Percentiles rank a stretch among this genome's conserved stretches.
phyloP scores from a whole-genome alignment of 2,113 vertebrate genomes.

The Opisthocomus hoazin region DNA sequence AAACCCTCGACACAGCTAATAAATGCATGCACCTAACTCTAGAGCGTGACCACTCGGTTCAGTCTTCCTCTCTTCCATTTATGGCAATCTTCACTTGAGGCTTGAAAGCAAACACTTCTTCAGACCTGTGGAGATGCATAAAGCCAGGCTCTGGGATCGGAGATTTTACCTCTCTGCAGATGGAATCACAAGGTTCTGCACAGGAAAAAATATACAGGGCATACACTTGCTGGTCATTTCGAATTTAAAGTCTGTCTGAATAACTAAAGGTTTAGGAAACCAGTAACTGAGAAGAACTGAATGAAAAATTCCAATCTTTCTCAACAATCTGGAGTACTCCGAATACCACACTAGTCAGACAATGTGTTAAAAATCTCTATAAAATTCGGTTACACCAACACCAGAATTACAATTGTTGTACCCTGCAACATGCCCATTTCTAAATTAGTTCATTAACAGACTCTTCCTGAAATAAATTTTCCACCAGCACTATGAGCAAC shows the following conservation, averaged over 20 bases:
- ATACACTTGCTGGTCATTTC: neutral
- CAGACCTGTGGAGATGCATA: neutral
- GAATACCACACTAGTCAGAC: neutral
- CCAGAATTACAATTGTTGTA: neutral
- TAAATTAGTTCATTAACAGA: neutral
- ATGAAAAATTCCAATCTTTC: neutral
- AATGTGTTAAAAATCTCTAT: neutral
- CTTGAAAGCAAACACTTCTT: neutral
- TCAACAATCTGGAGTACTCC: neutral
- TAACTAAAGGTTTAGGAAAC: neutral
- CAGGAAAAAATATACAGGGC: neutral
- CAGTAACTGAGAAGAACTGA: neutral
- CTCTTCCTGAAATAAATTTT: neutral
- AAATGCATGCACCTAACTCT: neutral
- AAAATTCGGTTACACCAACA: neutral
- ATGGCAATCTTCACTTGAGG: neutral
- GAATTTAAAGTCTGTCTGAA: neutral
- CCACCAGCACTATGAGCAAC: neutral
- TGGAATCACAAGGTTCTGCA: neutral
- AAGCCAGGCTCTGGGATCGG: neutral
- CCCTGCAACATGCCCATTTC: neutral
- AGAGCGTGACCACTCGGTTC: neutral
- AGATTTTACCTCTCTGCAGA: neutral
- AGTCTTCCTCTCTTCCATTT: neutral
- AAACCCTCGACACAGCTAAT: neutral